Conservation (phyloP, 1,140 invertebrate genomes). For the Cephus cinctus region DNA sequence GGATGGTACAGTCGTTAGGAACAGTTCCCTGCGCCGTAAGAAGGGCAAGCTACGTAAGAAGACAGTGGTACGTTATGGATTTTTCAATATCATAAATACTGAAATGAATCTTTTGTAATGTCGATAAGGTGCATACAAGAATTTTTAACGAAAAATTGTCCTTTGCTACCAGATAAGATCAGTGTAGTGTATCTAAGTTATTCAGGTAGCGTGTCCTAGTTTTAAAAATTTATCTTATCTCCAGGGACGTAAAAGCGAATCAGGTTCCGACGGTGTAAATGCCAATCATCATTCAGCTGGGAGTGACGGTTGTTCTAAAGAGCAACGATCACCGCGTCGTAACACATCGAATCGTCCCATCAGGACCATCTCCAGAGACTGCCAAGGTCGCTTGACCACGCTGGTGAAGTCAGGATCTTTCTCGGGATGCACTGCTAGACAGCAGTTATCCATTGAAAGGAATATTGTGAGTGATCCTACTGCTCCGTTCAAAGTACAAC, state of each 20-base stretch:
- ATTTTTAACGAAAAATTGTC: no score
- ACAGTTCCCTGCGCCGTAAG: slow-evolving; percentile 64
- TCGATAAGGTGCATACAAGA: background rate
- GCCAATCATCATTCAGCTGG: slow-evolving; percentile 39
- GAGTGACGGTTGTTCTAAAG: slow-evolving; percentile 44
- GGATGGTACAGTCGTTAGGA: slow-evolving; percentile 43
- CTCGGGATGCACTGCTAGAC: slow-evolving; percentile 60
- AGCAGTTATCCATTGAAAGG: slow-evolving; percentile 55
- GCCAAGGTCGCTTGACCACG: slow-evolving; percentile 33
- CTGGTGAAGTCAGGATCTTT: slow-evolving; percentile 70
- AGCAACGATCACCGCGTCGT: slow-evolving; percentile 35
- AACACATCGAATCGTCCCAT: slow-evolving; percentile 35
- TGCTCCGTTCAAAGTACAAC: slow-evolving; percentile 42
- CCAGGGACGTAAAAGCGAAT: slow-evolving; percentile 60
- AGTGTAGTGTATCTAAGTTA: no score
- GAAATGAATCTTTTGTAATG: background rate
- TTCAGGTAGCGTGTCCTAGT: no score
- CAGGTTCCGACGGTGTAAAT: slow-evolving; percentile 59
- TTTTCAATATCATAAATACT: background rate
- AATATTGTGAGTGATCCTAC: slow-evolving; percentile 63
- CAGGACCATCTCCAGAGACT: slow-evolving; percentile 26
- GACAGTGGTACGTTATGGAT: slow-evolving; percentile 48
- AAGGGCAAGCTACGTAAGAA: slow-evolving; percentile 68
- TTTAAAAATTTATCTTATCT: no score
- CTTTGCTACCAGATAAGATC: no score